Conservation (phyloP, 2,888 invertebrate species). For the Formica aserva region DNA sequence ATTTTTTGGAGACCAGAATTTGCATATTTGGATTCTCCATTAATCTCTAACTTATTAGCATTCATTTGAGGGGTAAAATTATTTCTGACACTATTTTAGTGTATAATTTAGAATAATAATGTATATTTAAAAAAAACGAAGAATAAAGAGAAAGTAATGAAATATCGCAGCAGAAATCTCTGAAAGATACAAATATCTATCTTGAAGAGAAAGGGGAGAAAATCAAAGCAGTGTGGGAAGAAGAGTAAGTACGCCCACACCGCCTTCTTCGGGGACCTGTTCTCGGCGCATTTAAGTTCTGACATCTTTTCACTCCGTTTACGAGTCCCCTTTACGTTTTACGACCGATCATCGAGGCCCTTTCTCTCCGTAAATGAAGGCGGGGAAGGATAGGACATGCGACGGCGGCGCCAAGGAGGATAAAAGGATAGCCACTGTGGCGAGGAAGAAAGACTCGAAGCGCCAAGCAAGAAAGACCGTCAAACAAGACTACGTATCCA, state of each 20-base stretch:
- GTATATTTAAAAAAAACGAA: neutral
- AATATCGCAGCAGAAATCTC: slow-evolving; percentile 5
- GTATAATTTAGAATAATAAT: neutral
- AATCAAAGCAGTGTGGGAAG: slow-evolving; percentile 51
- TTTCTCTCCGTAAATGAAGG: slow-evolving; percentile 73
- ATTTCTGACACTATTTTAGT: neutral
- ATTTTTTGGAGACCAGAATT: neutral
- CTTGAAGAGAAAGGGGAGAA: slow-evolving; percentile 29
- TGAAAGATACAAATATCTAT: neutral
- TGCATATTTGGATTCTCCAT: neutral
- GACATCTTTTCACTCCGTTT: slow-evolving; percentile 79
- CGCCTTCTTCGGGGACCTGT: slow-evolving; percentile 75
- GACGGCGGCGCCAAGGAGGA: slow-evolving; percentile 46
- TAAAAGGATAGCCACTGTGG: slow-evolving; percentile 59
- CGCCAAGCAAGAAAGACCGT: slow-evolving; percentile 38
- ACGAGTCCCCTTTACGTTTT: slow-evolving; percentile 83
- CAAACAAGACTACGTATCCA: slow-evolving; percentile 63
- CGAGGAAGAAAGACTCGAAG: slow-evolving; percentile 53
- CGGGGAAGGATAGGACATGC: slow-evolving; percentile 15
- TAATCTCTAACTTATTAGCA: neutral
- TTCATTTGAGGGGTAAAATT: neutral
- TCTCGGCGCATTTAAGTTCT: slow-evolving; percentile 76
- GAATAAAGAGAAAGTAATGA: neutral
- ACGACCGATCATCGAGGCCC: slow-evolving; percentile 81
- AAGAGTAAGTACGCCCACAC: slow-evolving; percentile 78